Base-by-base conservation (phyloP, 37 sponge, comb jelly and placozoan species). In the Hormiphora californensis region DNA sequence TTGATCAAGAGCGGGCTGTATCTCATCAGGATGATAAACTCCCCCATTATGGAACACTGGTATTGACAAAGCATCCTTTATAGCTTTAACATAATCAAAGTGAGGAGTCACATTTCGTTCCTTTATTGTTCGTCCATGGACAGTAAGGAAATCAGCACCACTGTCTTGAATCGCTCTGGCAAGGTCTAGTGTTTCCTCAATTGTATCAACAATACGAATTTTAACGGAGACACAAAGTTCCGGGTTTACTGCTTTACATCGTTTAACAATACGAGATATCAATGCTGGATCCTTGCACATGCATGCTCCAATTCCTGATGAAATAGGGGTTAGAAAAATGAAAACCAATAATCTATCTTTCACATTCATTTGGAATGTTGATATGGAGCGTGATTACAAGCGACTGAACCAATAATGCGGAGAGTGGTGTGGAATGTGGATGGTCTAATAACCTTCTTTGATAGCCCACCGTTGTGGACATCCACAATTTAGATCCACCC, bases 391-490 rank as follows among this genome's bases (percentile, higher is more conserved):
- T 49, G 53, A n/a, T n/a, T n/a, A n/a, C n/a, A n/a, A n/a, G n/a
- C n/a, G n/a, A n/a, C n/a, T n/a, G n/a, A n/a, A n/a, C n/a, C n/a
- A n/a, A n/a, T n/a, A n/a, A n/a, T n/a, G n/a, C n/a, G n/a, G n/a
- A n/a, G n/a, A n/a, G n/a, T n/a, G n/a, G n/a, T n/a, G n/a, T n/a
- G n/a, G 12, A 49, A 95, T 89, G 43, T 93, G 88, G 35, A 89
- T 61, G 36, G 90, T 81, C 0, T 93, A 94, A 54, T 92, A 93
- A 1, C 96, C 92, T 27, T 95, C 94, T 4, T 88, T 85, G 88
- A 95, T 86, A 4, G 96, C 94, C 96, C 94, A 93, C 90, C 89
- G 86, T 61, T 95, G 96, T 21, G 96, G 96, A 69, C 96, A 95
- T 31, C 96, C 96, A 88, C 96, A 95, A 87, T 95, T 95, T 2